Conservation (phyloP, 2,888 invertebrate genomes). For the Trachelus tabidus region DNA sequence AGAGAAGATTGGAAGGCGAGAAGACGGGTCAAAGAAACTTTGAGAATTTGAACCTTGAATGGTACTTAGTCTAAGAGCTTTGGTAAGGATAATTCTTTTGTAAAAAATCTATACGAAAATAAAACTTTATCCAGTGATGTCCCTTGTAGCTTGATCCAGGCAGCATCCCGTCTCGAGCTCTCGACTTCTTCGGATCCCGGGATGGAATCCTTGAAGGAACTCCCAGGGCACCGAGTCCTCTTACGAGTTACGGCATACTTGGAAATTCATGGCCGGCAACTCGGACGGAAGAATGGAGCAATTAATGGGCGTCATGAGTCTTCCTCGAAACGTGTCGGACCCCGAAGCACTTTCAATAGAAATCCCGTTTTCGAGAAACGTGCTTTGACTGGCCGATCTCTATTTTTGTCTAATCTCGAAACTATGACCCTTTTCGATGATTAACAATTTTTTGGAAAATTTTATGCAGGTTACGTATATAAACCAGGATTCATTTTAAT, state of each 20-base stretch:
- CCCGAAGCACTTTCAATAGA: slow-evolving; percentile 47
- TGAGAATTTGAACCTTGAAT: slow-evolving; percentile 9
- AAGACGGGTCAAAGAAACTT: slow-evolving; percentile 2
- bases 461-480: neutral
- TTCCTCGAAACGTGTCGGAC: slow-evolving; percentile 38
- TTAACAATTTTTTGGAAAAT: neutral
- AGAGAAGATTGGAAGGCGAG: slow-evolving; percentile 15
- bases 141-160: neutral
- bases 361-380: slow-evolving; percentile 50
- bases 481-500: neutral
- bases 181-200: neutral
- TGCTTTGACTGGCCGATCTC: slow-evolving; percentile 40
- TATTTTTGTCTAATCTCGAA: neutral
- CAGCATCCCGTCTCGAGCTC: neutral
- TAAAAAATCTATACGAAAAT: slow-evolving; percentile 9
- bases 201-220: neutral
- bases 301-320: slow-evolving; percentile 53
- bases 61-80: slow-evolving; percentile 4
- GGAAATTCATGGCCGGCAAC: slow-evolving; percentile 48
- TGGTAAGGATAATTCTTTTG: neutral
- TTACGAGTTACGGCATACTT: slow-evolving; percentile 38
- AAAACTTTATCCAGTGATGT: neutral
- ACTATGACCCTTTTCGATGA: neutral
- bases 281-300: slow-evolving; percentile 48
- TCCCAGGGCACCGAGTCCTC: slow-evolving; percentile 31